Evolutionary conservation across 2,888 invertebrate genomes (phyloP).

Genomic region (Deilephila porcellus): DNA sequence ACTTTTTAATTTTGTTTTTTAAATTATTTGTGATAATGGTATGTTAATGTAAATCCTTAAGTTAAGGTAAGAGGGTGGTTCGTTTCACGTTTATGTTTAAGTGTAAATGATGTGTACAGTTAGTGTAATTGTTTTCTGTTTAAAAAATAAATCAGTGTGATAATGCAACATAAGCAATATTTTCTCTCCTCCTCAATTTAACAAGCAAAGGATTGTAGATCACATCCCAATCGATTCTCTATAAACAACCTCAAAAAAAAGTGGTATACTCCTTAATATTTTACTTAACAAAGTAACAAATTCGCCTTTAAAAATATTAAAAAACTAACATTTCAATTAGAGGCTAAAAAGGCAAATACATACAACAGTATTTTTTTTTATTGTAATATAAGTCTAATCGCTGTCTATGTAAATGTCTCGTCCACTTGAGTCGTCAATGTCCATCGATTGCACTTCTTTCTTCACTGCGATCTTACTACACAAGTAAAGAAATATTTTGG

Average conservation of each 20-base stretch:
- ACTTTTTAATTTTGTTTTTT: constrained; percentile 36
- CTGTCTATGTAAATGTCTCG: constrained; percentile 71
- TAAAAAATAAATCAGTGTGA: constrained; percentile 21
- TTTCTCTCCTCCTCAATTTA: not conserved
- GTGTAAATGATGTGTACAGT: constrained; percentile 16
- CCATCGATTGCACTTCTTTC: constrained; percentile 57
- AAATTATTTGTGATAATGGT: not conserved
- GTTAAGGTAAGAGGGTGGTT: not conserved
- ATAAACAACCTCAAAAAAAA: too few relatives aligned
- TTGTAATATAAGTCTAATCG: constrained; percentile 50
- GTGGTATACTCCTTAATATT: too few relatives aligned
- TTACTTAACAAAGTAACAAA: too few relatives aligned
- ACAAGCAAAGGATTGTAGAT: too few relatives aligned
- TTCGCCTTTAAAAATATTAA: not conserved
- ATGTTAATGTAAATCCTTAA: not conserved
- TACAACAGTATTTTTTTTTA: constrained; percentile 9
- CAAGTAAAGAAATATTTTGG: too few relatives aligned
- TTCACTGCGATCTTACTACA: constrained; percentile 60
- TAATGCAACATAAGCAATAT: not conserved
- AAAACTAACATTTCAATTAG: not conserved
- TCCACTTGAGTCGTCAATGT: constrained; percentile 72
- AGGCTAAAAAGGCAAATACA: not conserved
- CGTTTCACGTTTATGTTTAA: not conserved
- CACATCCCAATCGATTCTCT: too few relatives aligned
- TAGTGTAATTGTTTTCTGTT: constrained; percentile 12